Evolutionary conservation across 2,797 vertebrate genomes (phyloP).

Genomic region (Cossypha polioptera): DNA sequence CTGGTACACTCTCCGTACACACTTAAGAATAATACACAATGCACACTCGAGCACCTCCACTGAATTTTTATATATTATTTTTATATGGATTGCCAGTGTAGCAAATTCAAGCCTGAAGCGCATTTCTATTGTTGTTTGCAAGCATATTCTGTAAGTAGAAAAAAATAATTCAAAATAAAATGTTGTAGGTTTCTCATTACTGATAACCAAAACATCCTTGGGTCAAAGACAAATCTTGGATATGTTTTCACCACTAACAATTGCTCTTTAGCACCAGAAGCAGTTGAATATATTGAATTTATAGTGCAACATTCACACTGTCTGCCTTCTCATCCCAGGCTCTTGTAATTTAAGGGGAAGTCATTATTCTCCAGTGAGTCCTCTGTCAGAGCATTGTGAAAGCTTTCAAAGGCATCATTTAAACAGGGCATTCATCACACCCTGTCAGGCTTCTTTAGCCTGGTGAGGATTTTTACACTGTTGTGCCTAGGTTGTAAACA

Average conservation of each 20-base stretch:
- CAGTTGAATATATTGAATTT: slow-evolving; percentile 69
- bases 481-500: slow-evolving; percentile 71
- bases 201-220: background rate
- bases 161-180: background rate
- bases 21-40: slow-evolving; percentile 15
- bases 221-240: background rate
- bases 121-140: slow-evolving; percentile 4
- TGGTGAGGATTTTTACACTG: slow-evolving; percentile 63
- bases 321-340: slow-evolving; percentile 61
- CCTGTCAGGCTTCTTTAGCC: background rate
- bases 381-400: slow-evolving; percentile 69
- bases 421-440: slow-evolving; percentile 72
- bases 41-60: background rate
- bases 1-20: background rate
- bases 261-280: slow-evolving; percentile 33
- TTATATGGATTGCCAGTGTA: background rate
- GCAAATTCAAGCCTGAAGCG: slow-evolving; percentile 24
- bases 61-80: slow-evolving; percentile 29
- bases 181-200: background rate
- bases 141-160: background rate
- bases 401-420: slow-evolving; percentile 74
- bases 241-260: slow-evolving; percentile 11
- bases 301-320: slow-evolving; percentile 50
- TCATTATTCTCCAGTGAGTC: slow-evolving; percentile 75
- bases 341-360: slow-evolving; percentile 73